Evolutionary conservation across 2,888 invertebrate species (phyloP).

Genomic region (Patella pellucida): DNA sequence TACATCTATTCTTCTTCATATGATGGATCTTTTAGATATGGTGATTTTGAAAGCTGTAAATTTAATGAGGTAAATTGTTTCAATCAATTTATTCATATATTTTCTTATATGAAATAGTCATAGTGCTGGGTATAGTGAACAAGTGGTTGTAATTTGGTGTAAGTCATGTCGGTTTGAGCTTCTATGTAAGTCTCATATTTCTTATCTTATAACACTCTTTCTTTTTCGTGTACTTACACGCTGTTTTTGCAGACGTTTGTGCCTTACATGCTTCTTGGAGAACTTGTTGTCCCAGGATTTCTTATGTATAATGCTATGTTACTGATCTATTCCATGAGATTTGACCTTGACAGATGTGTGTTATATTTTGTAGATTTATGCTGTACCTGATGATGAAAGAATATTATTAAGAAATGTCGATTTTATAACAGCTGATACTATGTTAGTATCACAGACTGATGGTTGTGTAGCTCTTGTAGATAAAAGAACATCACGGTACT

Average conservation of each 20-base stretch:
- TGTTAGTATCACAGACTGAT: constrained; percentile 68
- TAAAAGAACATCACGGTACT: constrained; percentile 54
- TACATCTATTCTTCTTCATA: constrained; percentile 67
- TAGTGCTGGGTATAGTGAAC: background rate
- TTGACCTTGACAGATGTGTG: background rate
- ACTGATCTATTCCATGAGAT: background rate
- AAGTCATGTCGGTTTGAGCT: no score
- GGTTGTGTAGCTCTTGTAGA: constrained; percentile 70
- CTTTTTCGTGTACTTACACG: no score
- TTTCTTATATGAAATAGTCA: background rate
- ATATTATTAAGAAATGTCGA: constrained; percentile 60
- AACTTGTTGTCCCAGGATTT: background rate
- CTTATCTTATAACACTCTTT: no score
- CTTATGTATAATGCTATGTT: constrained; percentile 3
- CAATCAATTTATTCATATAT: background rate
- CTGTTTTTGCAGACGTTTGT: no score
- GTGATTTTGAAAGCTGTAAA: constrained; percentile 65
- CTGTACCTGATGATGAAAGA: constrained; percentile 58
- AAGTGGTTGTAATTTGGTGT: no score
- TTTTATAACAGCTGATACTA: constrained; percentile 51
- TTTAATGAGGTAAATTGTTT: constrained; percentile 65
- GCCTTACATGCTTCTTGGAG: background rate
- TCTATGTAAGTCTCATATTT: no score
- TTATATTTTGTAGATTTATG: constrained; percentile 59
- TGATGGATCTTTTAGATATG: constrained; percentile 70